Base-by-base conservation (phyloP, 1,140 invertebrate species). In the Drosophila pallidifrons region DNA sequence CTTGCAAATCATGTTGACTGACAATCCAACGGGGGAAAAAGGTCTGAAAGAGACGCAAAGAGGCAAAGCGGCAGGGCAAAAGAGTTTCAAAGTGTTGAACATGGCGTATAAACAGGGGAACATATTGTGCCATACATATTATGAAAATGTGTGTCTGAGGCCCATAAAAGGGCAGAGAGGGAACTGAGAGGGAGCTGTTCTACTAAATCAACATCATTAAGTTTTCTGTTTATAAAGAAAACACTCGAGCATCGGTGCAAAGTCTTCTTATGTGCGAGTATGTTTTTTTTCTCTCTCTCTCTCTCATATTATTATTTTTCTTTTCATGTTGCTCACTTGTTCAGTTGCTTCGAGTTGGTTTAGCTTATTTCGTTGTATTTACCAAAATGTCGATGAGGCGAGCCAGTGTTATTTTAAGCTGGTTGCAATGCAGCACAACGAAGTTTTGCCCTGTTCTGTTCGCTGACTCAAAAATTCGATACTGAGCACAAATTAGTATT, bases 221-320 rank as follows among this genome's bases (percentile, higher is more conserved):
- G 83, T 83, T 89, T 88, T 89, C 85, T 88, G 83, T 88, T 88
- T 88, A 88, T 89, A 89, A 89, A 88, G 85, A 88, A 88, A 88
- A 88, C 83, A 88, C 85, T 88, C 77, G 67, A 88, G 71, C 83
- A 77, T 76, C 73, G 55, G 72, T 69, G 80, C 66, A 65, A 73
- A 86, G 85, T 80, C 80, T 75, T 69, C 64, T 55, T 43, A 35
- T 58, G 32, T 25, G 35, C 30, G 30, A 32, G 30, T 32, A 25
- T 25, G 30, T 16, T 58, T 47, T 57, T n/a, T 20, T 5, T 15
- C 13, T 10, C 20, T 35, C 13, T 35, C 16, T 43, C 6, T 57
- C 49, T 28, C 49, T 41, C 5, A 59, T 45, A 32, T 41, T 60
- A 60, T 49, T 73, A 57, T 80, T 69, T 45, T 71, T 69, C 49